phyloP scores from a whole-genome alignment of 1,140 invertebrate genomes.

The Euwallacea similis region DNA sequence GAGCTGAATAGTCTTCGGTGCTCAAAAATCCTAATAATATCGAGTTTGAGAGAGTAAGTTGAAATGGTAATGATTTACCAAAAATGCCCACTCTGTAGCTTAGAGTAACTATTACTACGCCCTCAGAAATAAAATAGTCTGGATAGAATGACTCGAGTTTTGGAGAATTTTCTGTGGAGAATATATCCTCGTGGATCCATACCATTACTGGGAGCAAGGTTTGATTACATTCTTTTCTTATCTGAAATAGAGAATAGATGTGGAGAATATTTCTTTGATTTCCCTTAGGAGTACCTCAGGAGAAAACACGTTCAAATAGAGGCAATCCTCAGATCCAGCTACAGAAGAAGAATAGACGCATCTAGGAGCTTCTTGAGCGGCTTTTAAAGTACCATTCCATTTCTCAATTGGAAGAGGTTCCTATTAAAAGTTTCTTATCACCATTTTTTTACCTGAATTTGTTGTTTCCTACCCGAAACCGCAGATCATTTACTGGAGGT shows the following conservation, averaged over 20 bases:
- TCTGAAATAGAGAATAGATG: too few species aligned
- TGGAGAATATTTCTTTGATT: too few species aligned
- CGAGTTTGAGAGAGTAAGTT: neutral
- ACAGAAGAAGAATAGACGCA: conserved; percentile 48
- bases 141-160: conserved; percentile 63
- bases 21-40: conserved; percentile 53
- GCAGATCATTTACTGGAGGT: conserved; percentile 18
- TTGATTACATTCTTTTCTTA: conserved; percentile 51
- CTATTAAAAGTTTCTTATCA: conserved; percentile 43
- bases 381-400: conserved; percentile 60
- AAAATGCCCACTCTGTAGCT: conserved; percentile 72
- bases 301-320: conserved; percentile 81
- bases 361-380: conserved; percentile 56
- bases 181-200: conserved; percentile 76
- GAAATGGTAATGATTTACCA: conserved; percentile 53
- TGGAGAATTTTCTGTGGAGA: conserved; percentile 64
- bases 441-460: too few species aligned
- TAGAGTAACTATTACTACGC: conserved; percentile 69
- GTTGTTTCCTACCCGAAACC: conserved; percentile 22
- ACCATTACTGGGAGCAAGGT: conserved; percentile 70
- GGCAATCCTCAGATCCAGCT: conserved; percentile 68
- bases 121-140: conserved; percentile 65
- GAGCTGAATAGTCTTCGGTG: conserved; percentile 53
- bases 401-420: conserved; percentile 58
- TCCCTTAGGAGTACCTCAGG: too few species aligned